phyloP scores from a whole-genome alignment of 2,888 invertebrate genomes.

The Trichacis sp. region DNA sequence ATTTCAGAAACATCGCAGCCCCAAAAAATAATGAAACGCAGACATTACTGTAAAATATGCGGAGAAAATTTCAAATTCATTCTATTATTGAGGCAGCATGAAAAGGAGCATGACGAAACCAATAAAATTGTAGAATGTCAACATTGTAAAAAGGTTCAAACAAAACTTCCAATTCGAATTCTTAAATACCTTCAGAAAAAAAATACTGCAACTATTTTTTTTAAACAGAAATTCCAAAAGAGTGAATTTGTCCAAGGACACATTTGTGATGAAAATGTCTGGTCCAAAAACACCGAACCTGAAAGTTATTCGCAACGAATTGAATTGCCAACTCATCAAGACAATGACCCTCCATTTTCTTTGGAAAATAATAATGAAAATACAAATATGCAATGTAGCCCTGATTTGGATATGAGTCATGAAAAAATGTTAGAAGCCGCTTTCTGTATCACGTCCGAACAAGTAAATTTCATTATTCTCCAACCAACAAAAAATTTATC shows the following conservation, averaged over 20 bases:
- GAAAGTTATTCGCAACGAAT: conserved; percentile 34
- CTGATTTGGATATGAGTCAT: conserved; percentile 16
- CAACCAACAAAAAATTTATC: too few relatives aligned
- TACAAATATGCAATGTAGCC: conserved; percentile 23
- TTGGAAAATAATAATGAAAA: conserved; percentile 3
- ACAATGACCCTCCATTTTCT: conserved; percentile 17
- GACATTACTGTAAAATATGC: conserved; percentile 62
- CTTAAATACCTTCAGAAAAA: too few relatives aligned
- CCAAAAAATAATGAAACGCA: conserved; percentile 51
- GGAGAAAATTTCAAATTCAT: conserved; percentile 62
- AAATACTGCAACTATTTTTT: too few relatives aligned
- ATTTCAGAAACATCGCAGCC: too few relatives aligned
- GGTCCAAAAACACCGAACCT: conserved; percentile 26
- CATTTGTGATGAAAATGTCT: conserved; percentile 28
- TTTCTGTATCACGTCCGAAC: conserved; percentile 50
- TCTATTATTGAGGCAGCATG: conserved; percentile 58
- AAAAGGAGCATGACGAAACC: conserved; percentile 50
- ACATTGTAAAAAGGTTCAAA: conserved; percentile 3
- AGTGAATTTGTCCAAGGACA: conserved; percentile 40
- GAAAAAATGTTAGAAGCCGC: conserved; percentile 46
- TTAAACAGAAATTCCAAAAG: conserved; percentile 43
- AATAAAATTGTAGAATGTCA: conserved; percentile 40
- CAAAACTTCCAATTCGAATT: too few relatives aligned
- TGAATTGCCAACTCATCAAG: conserved; percentile 23
- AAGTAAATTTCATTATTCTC: conserved; percentile 44